Evolutionary conservation across 2,888 invertebrate species (phyloP).

Genomic region (Chrysomela aeneicollis): DNA sequence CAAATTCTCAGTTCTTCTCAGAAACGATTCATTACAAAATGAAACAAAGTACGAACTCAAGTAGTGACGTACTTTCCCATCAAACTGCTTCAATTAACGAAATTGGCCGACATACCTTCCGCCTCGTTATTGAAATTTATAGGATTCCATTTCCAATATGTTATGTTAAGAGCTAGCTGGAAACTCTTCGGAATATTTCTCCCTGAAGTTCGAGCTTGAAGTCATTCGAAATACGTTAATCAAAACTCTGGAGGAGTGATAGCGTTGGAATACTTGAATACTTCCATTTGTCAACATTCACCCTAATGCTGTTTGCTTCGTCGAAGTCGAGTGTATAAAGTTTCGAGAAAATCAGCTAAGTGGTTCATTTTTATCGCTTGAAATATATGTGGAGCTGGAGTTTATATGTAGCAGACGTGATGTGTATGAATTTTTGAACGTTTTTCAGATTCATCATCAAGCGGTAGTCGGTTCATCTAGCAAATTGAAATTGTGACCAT

Average conservation of each 20-base stretch:
- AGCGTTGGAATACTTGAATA: conserved; percentile 44
- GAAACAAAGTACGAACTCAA: not conserved
- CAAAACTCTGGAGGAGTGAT: conserved; percentile 46
- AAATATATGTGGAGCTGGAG: conserved; percentile 34
- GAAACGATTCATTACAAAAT: not conserved
- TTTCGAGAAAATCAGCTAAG: conserved; percentile 49
- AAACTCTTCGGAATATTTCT: conserved; percentile 36
- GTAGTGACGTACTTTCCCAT: not conserved
- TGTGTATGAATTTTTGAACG: conserved; percentile 31
- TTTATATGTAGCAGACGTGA: conserved; percentile 32
- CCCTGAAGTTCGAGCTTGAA: conserved; percentile 33
- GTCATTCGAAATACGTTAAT: conserved; percentile 50
- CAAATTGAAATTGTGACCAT: not conserved
- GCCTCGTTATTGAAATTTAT: conserved; percentile 25
- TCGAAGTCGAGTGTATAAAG: conserved; percentile 40
- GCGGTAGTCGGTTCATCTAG: not conserved
- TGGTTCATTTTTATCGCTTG: conserved; percentile 53
- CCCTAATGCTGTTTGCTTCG: conserved; percentile 41
- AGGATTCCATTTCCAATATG: conserved; percentile 25
- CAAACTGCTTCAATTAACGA: conserved; percentile 19
- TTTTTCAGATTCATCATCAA: conserved; percentile 15
- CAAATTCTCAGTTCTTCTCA: too few relatives aligned
- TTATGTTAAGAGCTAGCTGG: conserved; percentile 18
- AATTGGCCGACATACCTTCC: conserved; percentile 21
- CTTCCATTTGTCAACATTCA: conserved; percentile 46